Evolutionary conservation across 2,888 invertebrate species (phyloP), one percentile per base, ranked within the genome.

Genomic region (Sturmia bella): DNA sequence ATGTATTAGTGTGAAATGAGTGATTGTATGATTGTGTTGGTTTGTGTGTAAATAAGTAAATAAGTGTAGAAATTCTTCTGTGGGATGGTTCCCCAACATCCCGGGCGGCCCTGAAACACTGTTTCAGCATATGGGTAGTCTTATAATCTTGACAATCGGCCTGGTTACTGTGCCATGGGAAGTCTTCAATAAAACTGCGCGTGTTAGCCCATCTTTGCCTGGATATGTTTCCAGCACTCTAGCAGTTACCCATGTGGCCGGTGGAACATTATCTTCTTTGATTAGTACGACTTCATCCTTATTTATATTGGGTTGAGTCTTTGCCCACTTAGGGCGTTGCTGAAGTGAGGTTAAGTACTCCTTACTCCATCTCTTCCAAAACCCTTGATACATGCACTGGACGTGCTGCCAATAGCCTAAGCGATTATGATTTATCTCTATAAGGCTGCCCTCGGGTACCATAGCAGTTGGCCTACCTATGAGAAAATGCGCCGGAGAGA

Each of bases 301-400:
- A 32, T 17, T 7, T 5, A 79, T 21, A 17, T 68, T 79, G 1
- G 70, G 27, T 52, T 73, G 24, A 39, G 1, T 2, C 0, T 37
- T n/a, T 2, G 2, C 12, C 72, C 61, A 79, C 13, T 80, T 74
- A 6, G 73, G 48, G 0, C 69, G 66, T 11, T 68, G 59, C 39
- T 80, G 79, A 1, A 79, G 39, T 0, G 79, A 79, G 0, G 73
- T 73, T 7, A 73, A 9, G 24, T 79, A 73, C 45, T 73, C 61
- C 2, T 3, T 21, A 1, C 72, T 63, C 82, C 83, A 84, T 83
- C n/a, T n/a, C n/a, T n/a, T n/a, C n/a, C n/a, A n/a, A n/a, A n/a
- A n/a, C n/a, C n/a, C n/a, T n/a, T n/a, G 78, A 17, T 45, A 56
- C 69, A 79, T 69, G 15, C 19, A 50, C 50, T 80, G 80, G 2